phyloP scores from a whole-genome alignment of 2,113 vertebrate species.

The Malurus alboscapulatus region DNA sequence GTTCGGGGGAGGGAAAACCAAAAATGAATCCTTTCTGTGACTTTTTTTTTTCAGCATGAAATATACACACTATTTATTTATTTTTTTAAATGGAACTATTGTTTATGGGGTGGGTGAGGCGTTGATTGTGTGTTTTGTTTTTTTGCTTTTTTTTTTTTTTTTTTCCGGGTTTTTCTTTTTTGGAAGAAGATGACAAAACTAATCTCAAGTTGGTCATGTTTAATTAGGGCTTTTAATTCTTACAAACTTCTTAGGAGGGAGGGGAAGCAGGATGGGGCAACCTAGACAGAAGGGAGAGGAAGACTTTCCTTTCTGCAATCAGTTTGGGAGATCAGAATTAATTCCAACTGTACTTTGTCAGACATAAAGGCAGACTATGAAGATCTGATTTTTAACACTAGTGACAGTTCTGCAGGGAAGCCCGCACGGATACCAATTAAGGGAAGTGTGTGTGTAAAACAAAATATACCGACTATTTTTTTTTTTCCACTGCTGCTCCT shows the following conservation, averaged over 20 bases:
- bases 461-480: slow-evolving; percentile 22
- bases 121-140: neutral
- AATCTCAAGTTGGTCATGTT: neutral
- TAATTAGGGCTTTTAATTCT: slow-evolving; percentile 19
- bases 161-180: neutral
- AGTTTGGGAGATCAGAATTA: slow-evolving; percentile 18
- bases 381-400: slow-evolving; percentile 73
- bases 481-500: slow-evolving; percentile 56
- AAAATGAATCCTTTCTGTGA: slow-evolving; percentile 62
- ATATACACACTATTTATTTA: slow-evolving; percentile 81
- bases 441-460: slow-evolving; percentile 46
- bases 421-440: neutral
- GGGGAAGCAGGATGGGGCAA: neutral
- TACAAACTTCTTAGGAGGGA: neutral
- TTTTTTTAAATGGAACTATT: slow-evolving; percentile 73
- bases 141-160: neutral
- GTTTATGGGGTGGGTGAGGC: slow-evolving; percentile 43
- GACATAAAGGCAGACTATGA: slow-evolving; percentile 44
- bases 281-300: neutral
- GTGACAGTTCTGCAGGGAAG: slow-evolving; percentile 56
- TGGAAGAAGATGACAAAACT: slow-evolving; percentile 42
- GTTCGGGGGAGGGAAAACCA: slow-evolving; percentile 51
- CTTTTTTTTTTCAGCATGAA: slow-evolving; percentile 74
- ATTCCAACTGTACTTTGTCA: slow-evolving; percentile 76
- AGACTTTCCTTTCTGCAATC: neutral